Percentiles rank a stretch among this genome's conserved stretches.
phyloP scores from a whole-genome alignment of 1,140 invertebrate genomes.

The Drosophila equinoxialis region DNA sequence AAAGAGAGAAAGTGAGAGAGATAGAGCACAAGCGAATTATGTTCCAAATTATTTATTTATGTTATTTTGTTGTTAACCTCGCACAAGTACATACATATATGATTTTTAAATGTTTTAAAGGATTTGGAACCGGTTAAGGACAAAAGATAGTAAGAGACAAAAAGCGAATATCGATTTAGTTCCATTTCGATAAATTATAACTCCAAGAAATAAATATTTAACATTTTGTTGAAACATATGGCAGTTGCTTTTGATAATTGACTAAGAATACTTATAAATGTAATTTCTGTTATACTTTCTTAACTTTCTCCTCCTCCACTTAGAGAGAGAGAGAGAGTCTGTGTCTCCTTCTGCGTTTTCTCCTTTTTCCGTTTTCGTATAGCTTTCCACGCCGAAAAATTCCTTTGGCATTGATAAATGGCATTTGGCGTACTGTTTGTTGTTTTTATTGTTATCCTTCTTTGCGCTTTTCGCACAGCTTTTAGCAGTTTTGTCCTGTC shows the following conservation, averaged over 20 bases:
- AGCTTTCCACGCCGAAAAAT: slow-evolving; percentile 68
- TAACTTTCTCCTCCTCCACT: background rate
- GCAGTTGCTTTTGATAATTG: background rate
- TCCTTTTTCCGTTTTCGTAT: slow-evolving; percentile 25
- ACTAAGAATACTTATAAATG: background rate
- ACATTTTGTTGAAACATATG: background rate
- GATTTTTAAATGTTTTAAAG: no score
- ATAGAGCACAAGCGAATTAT: slow-evolving; percentile 4
- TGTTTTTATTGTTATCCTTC: slow-evolving; percentile 56
- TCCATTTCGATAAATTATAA: background rate
- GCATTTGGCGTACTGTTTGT: slow-evolving; percentile 63
- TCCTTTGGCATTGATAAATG: slow-evolving; percentile 77
- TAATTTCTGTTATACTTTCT: background rate
- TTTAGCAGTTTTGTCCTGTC: slow-evolving; percentile 65
- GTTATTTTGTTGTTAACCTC: background rate
- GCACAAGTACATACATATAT: background rate
- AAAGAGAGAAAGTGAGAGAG: slow-evolving; percentile 25
- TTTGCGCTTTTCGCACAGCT: slow-evolving; percentile 40
- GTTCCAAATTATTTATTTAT: slow-evolving; percentile 69
- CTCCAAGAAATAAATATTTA: background rate
- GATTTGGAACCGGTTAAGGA: background rate
- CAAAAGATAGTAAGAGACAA: no score
- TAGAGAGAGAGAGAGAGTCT: background rate
- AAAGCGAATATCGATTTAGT: background rate
- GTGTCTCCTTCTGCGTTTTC: background rate